phyloP scores from a whole-genome alignment of 2,113 vertebrate genomes.

The Periophthalmus modestus region DNA sequence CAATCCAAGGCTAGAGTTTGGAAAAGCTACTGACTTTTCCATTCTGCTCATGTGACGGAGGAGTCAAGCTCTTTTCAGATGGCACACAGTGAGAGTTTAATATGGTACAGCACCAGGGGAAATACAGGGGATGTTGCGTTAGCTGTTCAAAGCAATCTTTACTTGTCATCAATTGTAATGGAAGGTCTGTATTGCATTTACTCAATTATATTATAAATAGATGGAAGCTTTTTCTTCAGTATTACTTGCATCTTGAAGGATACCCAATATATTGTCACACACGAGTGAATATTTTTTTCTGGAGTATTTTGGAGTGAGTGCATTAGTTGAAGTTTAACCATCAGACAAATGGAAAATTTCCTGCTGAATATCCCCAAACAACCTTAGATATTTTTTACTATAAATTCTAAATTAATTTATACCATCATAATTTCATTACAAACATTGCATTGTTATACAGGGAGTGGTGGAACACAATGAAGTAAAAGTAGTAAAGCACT shows the following conservation, averaged over 20 bases:
- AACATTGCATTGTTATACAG: too few species aligned
- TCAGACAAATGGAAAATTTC: too few species aligned
- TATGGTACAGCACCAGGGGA: conserved; percentile 1
- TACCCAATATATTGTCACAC: too few species aligned
- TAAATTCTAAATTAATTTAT: too few species aligned
- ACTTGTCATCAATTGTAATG: neutral
- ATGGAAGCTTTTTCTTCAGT: neutral
- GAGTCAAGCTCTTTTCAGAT: conserved; percentile 5
- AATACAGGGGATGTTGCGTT: conserved; percentile 13
- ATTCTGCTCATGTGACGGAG: neutral
- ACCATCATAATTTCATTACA: too few species aligned
- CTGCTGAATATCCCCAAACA: too few species aligned
- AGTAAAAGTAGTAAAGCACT: too few species aligned
- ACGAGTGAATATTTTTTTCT: too few species aligned
- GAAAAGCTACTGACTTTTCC: neutral
- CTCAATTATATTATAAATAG: neutral
- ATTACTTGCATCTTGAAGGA: neutral
- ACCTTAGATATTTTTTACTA: too few species aligned
- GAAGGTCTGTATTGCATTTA: neutral
- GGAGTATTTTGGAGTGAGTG: too few species aligned
- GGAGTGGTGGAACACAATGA: too few species aligned
- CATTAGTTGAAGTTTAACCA: too few species aligned
- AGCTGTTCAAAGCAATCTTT: conserved; percentile 7
- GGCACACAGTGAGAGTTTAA: conserved; percentile 13
- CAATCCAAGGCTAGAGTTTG: conserved; percentile 6